phyloP scores from a whole-genome alignment of 2,888 invertebrate species.

The Zootermopsis nevadensis region DNA sequence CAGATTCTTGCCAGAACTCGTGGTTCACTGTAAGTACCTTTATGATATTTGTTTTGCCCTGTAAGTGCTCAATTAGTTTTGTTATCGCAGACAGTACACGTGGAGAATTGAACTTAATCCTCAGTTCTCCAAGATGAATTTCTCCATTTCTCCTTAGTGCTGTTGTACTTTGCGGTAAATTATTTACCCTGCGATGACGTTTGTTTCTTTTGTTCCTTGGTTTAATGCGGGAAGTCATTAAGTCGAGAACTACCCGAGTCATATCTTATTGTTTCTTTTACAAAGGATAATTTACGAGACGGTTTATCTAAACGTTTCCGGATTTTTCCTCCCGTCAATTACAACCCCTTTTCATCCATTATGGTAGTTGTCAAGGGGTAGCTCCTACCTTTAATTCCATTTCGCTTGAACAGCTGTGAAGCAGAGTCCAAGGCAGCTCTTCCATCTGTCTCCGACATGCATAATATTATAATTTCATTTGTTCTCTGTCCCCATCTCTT shows the following conservation, averaged over 20 bases:
- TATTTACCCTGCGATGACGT: not conserved
- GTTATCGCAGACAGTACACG: not conserved
- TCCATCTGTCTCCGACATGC: not conserved
- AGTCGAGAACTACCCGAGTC: not conserved
- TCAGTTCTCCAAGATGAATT: not conserved
- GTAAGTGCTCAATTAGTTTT: not conserved
- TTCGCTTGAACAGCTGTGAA: not conserved
- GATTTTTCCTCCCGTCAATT: not conserved
- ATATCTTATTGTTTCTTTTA: not conserved
- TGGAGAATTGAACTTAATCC: not conserved
- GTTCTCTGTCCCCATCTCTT: not conserved
- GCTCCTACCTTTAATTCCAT: not conserved
- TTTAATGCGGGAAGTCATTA: not conserved
- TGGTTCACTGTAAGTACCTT: too few species aligned
- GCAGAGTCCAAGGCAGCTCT: not conserved
- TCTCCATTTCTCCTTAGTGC: not conserved
- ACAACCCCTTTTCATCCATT: not conserved
- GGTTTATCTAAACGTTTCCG: not conserved
- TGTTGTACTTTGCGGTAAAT: not conserved
- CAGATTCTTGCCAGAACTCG: too few species aligned
- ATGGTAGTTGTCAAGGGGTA: not conserved
- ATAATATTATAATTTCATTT: conserved; percentile 26
- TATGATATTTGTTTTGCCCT: not conserved
- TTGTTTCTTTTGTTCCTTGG: not conserved
- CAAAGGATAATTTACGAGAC: not conserved